Conservation (phyloP, 2,113 vertebrate species). For the Struthidea cinerea region DNA sequence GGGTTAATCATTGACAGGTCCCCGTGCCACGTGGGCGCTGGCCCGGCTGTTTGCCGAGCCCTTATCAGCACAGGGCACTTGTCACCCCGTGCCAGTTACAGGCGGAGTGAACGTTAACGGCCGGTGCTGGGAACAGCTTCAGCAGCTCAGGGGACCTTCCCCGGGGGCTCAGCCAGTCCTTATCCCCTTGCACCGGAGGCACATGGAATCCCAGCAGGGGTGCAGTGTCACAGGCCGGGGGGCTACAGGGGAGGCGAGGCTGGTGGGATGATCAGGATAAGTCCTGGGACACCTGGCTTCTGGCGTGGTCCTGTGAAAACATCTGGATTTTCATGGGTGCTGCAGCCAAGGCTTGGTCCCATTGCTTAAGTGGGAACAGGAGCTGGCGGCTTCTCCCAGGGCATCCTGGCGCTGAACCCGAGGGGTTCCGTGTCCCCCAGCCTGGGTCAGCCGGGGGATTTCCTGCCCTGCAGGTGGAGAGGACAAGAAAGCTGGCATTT, state of each 20-base stretch:
- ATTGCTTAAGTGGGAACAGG: neutral
- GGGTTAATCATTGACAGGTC: constrained; percentile 19
- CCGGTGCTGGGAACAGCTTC: neutral
- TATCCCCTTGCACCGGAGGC: accelerated
- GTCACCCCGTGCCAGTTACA: neutral
- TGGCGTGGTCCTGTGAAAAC: accelerated
- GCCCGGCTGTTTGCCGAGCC: neutral
- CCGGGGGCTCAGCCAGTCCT: accelerated
- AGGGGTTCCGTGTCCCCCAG: accelerated
- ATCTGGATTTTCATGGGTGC: neutral
- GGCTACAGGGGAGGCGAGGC: accelerated
- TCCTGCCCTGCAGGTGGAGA: neutral
- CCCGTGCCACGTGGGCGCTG: neutral
- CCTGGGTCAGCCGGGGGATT: neutral
- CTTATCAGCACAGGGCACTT: constrained; percentile 19
- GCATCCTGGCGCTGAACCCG: accelerated
- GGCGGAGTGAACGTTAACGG: neutral
- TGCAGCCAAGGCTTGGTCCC: neutral
- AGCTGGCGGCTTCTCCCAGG: neutral
- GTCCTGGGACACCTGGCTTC: neutral
- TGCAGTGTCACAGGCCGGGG: neutral
- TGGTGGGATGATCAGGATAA: neutral
- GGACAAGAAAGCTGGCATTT: neutral
- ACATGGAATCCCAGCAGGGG: neutral
- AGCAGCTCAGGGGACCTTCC: neutral